Evolutionary conservation across 2,888 invertebrate species (phyloP), one percentile per base, ranked within the genome.

Genomic region (Argyresthia goedartella): DNA sequence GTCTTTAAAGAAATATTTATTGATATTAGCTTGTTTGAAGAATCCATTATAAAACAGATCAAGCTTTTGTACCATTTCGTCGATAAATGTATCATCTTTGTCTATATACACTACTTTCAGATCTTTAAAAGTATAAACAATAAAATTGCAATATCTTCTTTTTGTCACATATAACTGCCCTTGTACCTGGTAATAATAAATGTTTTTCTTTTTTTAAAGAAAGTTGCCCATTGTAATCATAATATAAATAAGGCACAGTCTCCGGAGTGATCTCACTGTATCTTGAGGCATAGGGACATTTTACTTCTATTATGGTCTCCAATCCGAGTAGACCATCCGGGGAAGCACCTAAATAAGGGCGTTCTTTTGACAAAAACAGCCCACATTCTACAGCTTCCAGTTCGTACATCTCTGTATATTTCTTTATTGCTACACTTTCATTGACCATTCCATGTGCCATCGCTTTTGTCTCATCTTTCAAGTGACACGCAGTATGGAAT

Each of bases 161-260:
- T 15, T 34, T 7, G 50, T 50, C 34, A 33, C 33, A 14, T 46
- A 50, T 36, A 53, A 16, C 16, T 53, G 53, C 8, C 49, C 52
- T 39, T 52, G 52, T 47, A 52, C 49, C 25, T 53, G 53, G 41
- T 49, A 53, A 15, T 53, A 47, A 51, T 51, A 53, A 13, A 42
- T 10, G 46, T 15, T n/a, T 33, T 9, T 9, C 42, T 13, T 46
- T 41, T 41, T 53, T 51, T 13, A 53, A 51, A 14, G 34, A 44
- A 36, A 53, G 50, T n/a, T 45, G n/a, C n/a, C n/a, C 50, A 50
- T 43, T 16, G n/a, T 39, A 14, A 15, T 25, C 39, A 34, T 47
- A 15, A n/a, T n/a, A 13, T 16, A 52, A 34, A 34, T 52, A 52
- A 39, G 52, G 52, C 8, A 49, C 46, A 10, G 50, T 50, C 25